Percentiles rank a stretch among this genome's conserved stretches.
These are phyloP conservation scores for Aphaenogaster rudis DNA, from an alignment of 1,140 invertebrate genomes.

Conservation along the genomic window DNA sequence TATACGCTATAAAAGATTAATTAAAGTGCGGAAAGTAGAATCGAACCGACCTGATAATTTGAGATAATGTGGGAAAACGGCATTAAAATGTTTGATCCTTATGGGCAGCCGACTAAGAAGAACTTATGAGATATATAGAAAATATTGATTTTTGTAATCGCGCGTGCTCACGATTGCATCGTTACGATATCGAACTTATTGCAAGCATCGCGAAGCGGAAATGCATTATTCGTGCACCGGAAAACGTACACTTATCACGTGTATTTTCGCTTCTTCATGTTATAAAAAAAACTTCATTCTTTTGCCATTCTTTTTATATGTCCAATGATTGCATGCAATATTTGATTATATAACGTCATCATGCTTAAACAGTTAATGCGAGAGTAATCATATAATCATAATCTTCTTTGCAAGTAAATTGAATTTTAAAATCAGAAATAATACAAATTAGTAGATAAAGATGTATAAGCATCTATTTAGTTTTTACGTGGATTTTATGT, in stretches of 20 bases:
- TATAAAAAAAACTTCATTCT: neutral
- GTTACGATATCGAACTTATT: neutral
- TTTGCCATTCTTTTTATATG: neutral
- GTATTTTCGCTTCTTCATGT: neutral
- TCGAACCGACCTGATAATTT: neutral
- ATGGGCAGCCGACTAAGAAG: too few species aligned
- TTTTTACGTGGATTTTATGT: neutral
- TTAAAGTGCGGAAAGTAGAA: constrained; percentile 11
- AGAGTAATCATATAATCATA: neutral
- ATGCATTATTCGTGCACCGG: neutral
- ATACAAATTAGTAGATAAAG: neutral
- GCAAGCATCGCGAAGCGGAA: neutral
- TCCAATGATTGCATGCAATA: neutral
- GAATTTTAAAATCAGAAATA: neutral
- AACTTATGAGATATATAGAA: neutral
- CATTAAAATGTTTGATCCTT: neutral
- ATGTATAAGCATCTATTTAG: neutral
- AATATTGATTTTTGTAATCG: constrained; percentile 26
- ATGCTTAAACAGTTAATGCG: neutral
- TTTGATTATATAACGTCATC: constrained; percentile 5
- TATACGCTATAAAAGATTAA: neutral
- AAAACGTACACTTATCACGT: neutral
- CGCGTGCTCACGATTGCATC: neutral
- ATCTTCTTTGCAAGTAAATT: neutral
- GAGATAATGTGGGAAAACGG: neutral